A percentile compares a stretch with the other conserved stretches of the same genome.
These are phyloP conservation scores for Ormyrus pomaceus DNA, from an alignment of 2,888 invertebrate species.

Conservation along the genomic window DNA sequence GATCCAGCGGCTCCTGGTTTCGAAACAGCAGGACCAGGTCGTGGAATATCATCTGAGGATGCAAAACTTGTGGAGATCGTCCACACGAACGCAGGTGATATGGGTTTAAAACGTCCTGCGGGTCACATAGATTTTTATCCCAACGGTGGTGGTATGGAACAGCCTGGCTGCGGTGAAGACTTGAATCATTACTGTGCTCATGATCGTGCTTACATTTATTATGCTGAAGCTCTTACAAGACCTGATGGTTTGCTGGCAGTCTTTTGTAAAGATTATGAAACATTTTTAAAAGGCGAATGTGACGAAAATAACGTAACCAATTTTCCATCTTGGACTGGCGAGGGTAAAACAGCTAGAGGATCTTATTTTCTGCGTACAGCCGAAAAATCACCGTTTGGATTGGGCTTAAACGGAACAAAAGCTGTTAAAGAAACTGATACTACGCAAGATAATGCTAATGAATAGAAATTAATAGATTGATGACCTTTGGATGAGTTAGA, in stretches of 20 bases:
- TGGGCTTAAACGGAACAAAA: constrained; percentile 19
- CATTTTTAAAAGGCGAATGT: not conserved
- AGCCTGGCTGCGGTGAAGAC: no score
- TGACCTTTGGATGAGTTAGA: no score
- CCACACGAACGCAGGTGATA: constrained; percentile 58
- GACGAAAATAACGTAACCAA: not conserved
- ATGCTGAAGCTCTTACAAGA: not conserved
- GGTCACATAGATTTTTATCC: constrained; percentile 61
- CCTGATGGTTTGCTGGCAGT: no score
- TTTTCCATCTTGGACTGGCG: constrained; percentile 3
- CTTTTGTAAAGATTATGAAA: not conserved
- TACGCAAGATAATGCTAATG: no score
- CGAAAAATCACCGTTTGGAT: constrained; percentile 9
- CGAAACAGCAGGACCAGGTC: not conserved
- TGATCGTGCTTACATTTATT: constrained; percentile 53
- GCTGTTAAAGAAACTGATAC: not conserved
- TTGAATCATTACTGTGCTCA: constrained; percentile 28
- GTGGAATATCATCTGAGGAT: constrained; percentile 51
- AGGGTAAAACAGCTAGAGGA: not conserved
- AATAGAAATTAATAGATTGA: no score
- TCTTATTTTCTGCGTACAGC: constrained; percentile 22
- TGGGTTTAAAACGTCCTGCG: constrained; percentile 49
- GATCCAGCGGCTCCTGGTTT: constrained; percentile 61
- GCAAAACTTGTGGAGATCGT: constrained; percentile 59
- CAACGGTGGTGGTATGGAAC: constrained; percentile 57